Base-by-base conservation (phyloP, 2,888 invertebrate species). In the Chloroclysta siterata region DNA sequence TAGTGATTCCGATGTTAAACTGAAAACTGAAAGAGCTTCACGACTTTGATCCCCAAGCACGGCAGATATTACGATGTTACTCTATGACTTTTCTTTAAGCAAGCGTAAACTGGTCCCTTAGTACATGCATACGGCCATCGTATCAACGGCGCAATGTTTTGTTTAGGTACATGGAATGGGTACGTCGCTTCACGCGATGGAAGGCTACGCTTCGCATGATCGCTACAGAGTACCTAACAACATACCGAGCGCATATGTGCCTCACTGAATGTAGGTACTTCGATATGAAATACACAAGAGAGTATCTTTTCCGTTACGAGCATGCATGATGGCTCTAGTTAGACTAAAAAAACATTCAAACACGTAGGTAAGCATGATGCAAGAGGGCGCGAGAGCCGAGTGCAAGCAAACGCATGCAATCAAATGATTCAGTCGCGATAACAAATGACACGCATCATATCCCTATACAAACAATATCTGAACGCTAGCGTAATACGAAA, bases 371-470 rank as follows among this genome's bases (percentile, higher is more conserved):
- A 46, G 74, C 72, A 77, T 80, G 33, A 81, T 81, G 82, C 80
- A 82, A 81, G 79, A 81, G 78, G 75, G 81, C 77, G 46, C 78
- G 17, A 29, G 42, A 42, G 42, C 33, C 33, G 33, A 44, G n/a
- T 44, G 15, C 15, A 22, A 22, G 44, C 15, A 44, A 44, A n/a
- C n/a, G 74, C 72, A 77, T 79, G 29, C 50, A 36, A 14, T 15
- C 51, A 48, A 48, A 47, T 56, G 39, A n/a, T 47, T 56, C 48
- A 22, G 15, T 52, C 15, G 36, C 33, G 55, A 82, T 84, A 83
- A 81, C 73, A 80, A 22, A 78, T 77, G 75, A 74, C 73, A 76
- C 88, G 73, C 85, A 82, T 88, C 88, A 89, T 87, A 89, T 89
- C 86, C 88, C 44, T 53, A 13, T n/a, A 33, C 50, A 10, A 28